These are phyloP conservation scores for Myotis pilosus DNA, from an alignment of 2,797 vertebrate species.

Conservation along the genomic window DNA sequence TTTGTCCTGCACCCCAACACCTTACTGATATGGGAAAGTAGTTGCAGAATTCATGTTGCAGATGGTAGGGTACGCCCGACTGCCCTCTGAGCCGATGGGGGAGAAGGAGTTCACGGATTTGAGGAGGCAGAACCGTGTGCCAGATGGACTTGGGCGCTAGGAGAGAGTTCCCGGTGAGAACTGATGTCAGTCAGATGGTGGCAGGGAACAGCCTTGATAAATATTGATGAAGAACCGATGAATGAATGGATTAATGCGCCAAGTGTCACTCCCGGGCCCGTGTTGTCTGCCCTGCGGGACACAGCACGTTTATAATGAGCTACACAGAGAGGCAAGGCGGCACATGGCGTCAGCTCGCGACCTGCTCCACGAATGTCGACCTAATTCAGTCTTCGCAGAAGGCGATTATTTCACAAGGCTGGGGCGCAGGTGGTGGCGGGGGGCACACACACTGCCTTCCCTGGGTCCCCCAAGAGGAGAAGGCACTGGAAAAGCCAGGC, in stretches of 20 bases:
- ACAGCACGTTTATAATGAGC: rapidly evolving
- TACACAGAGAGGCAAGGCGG: rapidly evolving
- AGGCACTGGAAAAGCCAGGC: background rate
- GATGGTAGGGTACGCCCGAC: rapidly evolving
- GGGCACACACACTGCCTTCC: too few species aligned
- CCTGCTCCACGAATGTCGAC: rapidly evolving
- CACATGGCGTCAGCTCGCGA: rapidly evolving
- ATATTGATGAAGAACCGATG: background rate
- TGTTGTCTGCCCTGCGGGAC: background rate
- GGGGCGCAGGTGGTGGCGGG: background rate
- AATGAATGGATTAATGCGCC: background rate
- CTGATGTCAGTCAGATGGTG: background rate
- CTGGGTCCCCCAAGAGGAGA: background rate
- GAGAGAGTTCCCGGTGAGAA: background rate
- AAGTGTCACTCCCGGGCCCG: background rate
- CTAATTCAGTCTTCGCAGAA: background rate
- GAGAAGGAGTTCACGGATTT: rapidly evolving
- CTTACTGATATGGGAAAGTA: rapidly evolving
- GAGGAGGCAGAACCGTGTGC: background rate
- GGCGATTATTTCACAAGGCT: background rate
- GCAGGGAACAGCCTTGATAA: background rate
- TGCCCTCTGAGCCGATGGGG: background rate
- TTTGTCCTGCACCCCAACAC: background rate
- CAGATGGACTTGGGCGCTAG: background rate
- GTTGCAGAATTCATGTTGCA: background rate